These are phyloP conservation scores for Habropoda laboriosa DNA, from an alignment of 1,140 invertebrate species.

Conservation along the genomic window DNA sequence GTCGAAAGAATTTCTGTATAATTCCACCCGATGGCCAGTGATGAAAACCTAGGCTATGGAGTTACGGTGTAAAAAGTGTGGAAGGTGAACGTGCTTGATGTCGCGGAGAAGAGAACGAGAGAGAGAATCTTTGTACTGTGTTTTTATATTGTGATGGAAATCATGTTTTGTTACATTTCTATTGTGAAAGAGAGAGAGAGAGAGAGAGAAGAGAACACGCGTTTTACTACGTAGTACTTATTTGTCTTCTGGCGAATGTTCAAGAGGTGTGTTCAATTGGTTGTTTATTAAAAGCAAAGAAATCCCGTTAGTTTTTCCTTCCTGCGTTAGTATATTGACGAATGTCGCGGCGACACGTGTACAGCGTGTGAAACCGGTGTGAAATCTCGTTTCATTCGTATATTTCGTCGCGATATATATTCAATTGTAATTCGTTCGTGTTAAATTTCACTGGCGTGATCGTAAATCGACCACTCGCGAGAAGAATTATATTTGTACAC, in stretches of 20 bases:
- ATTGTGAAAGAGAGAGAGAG: too few species aligned
- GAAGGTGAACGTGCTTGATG: background rate
- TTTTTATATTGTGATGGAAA: background rate
- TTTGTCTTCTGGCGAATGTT: too few species aligned
- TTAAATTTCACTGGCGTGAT: background rate
- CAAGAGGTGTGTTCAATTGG: too few species aligned
- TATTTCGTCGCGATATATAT: too few species aligned
- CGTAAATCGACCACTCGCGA: background rate
- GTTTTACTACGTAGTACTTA: background rate
- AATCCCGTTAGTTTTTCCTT: background rate
- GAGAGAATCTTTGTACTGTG: slow-evolving; percentile 1
- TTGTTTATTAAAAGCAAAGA: too few species aligned
- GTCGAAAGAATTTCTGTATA: background rate
- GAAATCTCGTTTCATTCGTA: too few species aligned
- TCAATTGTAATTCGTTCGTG: background rate
- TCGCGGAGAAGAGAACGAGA: background rate
- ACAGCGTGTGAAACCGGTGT: too few species aligned
- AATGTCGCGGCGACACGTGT: too few species aligned
- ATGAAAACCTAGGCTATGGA: background rate
- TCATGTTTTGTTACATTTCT: slow-evolving; percentile 5
- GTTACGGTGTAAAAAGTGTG: background rate
- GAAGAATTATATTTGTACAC: slow-evolving; percentile 27
- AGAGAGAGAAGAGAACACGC: background rate
- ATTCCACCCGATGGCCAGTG: slow-evolving; percentile 28
- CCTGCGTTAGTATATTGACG: background rate